Evolutionary conservation across 1,140 invertebrate genomes (phyloP).

Genomic region (Mamestra configurata): DNA sequence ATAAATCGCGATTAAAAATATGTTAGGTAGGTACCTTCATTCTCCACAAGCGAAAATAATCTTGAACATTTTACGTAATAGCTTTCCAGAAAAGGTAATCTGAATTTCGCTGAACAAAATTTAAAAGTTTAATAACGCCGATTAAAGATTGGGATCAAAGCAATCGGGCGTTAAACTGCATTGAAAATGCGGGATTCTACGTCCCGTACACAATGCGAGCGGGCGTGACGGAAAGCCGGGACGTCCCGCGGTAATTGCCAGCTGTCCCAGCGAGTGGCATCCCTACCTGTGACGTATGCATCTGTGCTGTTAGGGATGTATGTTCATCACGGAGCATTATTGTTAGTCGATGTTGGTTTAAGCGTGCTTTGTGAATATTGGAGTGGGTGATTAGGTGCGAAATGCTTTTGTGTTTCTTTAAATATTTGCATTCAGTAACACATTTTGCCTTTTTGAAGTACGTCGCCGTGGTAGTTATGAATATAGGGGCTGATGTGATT

Average conservation of each 20-base stretch:
- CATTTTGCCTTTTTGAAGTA: too few relatives aligned
- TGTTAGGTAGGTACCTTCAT: too few relatives aligned
- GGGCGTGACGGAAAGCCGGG: constrained; percentile 24
- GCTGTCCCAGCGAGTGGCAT: constrained; percentile 25
- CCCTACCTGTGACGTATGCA: constrained; percentile 27
- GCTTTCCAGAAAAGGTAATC: constrained; percentile 29
- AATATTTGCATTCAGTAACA: background rate
- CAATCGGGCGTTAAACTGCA: constrained; percentile 46
- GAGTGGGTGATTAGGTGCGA: background rate
- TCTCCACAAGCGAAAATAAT: background rate
- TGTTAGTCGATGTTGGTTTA: constrained; percentile 8
- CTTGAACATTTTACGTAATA: constrained; percentile 7
- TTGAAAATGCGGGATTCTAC: constrained; percentile 44
- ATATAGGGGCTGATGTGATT: too few relatives aligned
- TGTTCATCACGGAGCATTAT: constrained; percentile 8
- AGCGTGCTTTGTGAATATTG: background rate
- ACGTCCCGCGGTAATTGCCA: constrained; percentile 38
- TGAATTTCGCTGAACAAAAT: constrained; percentile 33
- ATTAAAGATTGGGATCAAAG: constrained; percentile 43
- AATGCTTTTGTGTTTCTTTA: background rate
- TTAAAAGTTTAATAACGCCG: constrained; percentile 42
- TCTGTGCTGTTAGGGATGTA: constrained; percentile 11
- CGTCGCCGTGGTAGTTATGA: too few relatives aligned
- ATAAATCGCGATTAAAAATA: background rate
- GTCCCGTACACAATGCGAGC: constrained; percentile 34